phyloP scores from a whole-genome alignment of 2,113 vertebrate genomes.

The Centropristis striata region DNA sequence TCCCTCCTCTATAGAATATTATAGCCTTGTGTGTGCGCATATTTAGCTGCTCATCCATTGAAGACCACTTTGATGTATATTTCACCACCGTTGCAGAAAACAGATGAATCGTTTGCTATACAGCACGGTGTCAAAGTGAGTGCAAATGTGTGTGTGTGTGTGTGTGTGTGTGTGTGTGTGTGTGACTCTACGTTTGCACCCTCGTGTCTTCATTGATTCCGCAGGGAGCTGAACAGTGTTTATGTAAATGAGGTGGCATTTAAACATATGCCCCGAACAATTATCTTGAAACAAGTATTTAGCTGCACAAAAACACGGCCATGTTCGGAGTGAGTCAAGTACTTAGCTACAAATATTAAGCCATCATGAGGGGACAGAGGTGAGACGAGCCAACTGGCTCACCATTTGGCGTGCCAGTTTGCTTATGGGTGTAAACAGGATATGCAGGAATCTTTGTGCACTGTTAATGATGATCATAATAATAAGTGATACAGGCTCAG shows the following conservation, averaged over 20 bases:
- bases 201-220: constrained; percentile 69
- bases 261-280: constrained; percentile 76
- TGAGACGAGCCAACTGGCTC: constrained; percentile 56
- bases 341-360: constrained; percentile 59
- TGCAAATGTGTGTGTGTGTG: constrained; percentile 20
- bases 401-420: constrained; percentile 54
- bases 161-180: constrained; percentile 4
- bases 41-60: constrained; percentile 52
- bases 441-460: constrained; percentile 16
- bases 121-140: constrained; percentile 61
- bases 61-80: constrained; percentile 76
- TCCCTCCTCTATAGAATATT: constrained; percentile 3
- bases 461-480: constrained; percentile 55
- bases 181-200: constrained; percentile 37
- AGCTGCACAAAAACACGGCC: constrained; percentile 56
- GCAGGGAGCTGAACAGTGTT: constrained; percentile 76
- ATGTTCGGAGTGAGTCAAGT: constrained; percentile 41
- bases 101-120: constrained; percentile 55
- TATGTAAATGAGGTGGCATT: constrained; percentile 81
- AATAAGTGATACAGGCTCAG: constrained; percentile 21
- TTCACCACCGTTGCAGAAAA: constrained; percentile 67
- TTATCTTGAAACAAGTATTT: constrained; percentile 77
- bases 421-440: constrained; percentile 29
- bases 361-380: constrained; percentile 55
- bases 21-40: constrained; percentile 23